Percentiles rank a stretch among this genome's conserved stretches.
Evolutionary conservation across 2,888 invertebrate species (phyloP).

Genomic region (Aleiodes alternator): DNA sequence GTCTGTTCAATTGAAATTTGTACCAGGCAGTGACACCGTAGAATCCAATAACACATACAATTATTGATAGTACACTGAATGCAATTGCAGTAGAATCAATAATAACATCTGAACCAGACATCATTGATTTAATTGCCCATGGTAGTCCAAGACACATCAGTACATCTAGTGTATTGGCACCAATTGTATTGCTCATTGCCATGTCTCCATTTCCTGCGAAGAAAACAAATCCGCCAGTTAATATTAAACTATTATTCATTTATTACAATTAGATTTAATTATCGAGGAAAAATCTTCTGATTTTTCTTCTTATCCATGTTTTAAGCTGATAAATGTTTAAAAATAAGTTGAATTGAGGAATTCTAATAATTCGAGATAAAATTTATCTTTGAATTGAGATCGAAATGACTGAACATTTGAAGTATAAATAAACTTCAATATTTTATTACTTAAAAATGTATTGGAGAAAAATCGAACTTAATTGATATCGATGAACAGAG

Average conservation of each 20-base stretch:
- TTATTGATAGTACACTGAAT: slow-evolving; percentile 87
- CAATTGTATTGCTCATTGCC: slow-evolving; percentile 91
- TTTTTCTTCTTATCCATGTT: no score
- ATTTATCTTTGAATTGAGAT: neutral
- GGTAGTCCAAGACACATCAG: slow-evolving; percentile 89
- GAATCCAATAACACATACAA: slow-evolving; percentile 84
- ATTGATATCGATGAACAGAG: no score
- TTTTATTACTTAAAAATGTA: no score
- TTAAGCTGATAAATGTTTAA: no score
- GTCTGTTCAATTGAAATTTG: slow-evolving; percentile 83
- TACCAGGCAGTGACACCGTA: slow-evolving; percentile 83
- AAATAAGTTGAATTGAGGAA: no score
- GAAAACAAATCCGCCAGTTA: slow-evolving; percentile 59
- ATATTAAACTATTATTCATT: no score
- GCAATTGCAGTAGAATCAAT: slow-evolving; percentile 89
- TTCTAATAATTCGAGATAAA: no score
- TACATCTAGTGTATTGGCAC: slow-evolving; percentile 91
- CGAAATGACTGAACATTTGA: no score
- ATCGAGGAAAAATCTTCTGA: no score
- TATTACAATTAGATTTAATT: no score
- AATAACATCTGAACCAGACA: slow-evolving; percentile 77
- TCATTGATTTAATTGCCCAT: slow-evolving; percentile 87
- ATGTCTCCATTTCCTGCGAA: slow-evolving; percentile 87
- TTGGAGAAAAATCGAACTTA: no score
- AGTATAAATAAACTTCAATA: no score